Evolutionary conservation across 2,888 invertebrate genomes (phyloP), one percentile per base, ranked within the genome.

Genomic region (Folsomia manolachei): DNA sequence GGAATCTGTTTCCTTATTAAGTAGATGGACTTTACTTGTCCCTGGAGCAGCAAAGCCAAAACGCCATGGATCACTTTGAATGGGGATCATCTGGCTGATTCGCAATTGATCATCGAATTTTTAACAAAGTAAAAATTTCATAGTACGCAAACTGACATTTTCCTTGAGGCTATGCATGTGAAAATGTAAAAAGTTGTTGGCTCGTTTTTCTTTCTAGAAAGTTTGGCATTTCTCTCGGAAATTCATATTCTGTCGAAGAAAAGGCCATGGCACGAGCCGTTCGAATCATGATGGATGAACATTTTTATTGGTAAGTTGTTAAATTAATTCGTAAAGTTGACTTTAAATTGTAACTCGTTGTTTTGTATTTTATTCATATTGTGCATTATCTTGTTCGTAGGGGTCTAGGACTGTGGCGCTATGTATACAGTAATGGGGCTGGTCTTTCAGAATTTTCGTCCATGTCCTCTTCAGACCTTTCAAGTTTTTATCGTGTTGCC

Each of bases 281-380:
- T 9, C 61, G 74, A 56, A 71, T 76, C 9, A 72, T 76, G 74
- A 72, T 82, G 7, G 85, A 85, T 69, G 84, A 85, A 75, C 83
- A 84, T 76, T 79, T 84, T 18, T 83, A 83, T 70, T 85, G 84
- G 85, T 84, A 56, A 60, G n/a, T 64, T 71, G 24, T 2, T 66
- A 18, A 56, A 51, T 51, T 9, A 51, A 56, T 56, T 56, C 4
- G 4, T 56, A 56, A 14, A 14, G 39, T 39, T 14, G 14, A 39
- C 39, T 14, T 9, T 39, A 39, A 39, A 9, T 39, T 39, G 14
- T 39, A 39, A 39, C 39, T 39, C 14, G 14, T 39, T 39, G 39
- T 39, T 4, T 14, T 39, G 39, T 39, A 9, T 39, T 14, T 39
- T 14, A 39, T 39, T 39, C 7, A 56, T 7, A 56, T 7, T 56